Percentiles rank a stretch among this genome's conserved stretches.
Evolutionary conservation across 2,113 vertebrate genomes (phyloP).

Genomic region (Orientallactaga bullata): DNA sequence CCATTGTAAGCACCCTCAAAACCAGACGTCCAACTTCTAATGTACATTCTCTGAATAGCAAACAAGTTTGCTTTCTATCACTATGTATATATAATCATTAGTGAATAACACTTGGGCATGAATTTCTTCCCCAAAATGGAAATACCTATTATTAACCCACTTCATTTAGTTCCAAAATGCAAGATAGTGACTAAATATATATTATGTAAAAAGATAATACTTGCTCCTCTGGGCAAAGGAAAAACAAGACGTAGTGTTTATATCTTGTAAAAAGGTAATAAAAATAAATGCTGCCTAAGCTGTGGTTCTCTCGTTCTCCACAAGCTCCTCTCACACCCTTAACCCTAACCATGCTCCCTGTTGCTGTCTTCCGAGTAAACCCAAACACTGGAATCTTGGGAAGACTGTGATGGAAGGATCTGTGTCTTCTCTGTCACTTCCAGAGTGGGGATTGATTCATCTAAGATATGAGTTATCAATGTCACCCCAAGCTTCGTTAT

Average conservation of each 20-base stretch:
- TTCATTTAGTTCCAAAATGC: not conserved
- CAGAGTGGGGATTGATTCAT: not conserved
- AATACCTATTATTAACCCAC: not conserved
- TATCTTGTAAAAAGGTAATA: not conserved
- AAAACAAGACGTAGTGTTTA: not conserved
- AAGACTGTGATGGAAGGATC: not conserved
- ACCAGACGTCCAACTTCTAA: not conserved
- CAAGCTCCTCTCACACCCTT: not conserved
- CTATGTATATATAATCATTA: not conserved
- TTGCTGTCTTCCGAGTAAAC: not conserved
- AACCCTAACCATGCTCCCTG: not conserved
- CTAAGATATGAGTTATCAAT: not conserved
- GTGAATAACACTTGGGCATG: not conserved
- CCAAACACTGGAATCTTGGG: not conserved
- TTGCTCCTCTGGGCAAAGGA: not conserved
- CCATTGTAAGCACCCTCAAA: not conserved
- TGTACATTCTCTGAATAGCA: not conserved
- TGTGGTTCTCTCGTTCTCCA: not conserved
- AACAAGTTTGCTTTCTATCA: not conserved
- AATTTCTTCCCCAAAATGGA: not conserved
- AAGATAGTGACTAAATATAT: not conserved
- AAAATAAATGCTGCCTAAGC: not conserved
- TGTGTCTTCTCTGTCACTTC: not conserved
- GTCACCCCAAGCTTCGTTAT: not conserved
- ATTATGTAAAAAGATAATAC: conserved; percentile 1